Conservation (phyloP, 2,113 vertebrate species). For the Larimichthys crocea region DNA sequence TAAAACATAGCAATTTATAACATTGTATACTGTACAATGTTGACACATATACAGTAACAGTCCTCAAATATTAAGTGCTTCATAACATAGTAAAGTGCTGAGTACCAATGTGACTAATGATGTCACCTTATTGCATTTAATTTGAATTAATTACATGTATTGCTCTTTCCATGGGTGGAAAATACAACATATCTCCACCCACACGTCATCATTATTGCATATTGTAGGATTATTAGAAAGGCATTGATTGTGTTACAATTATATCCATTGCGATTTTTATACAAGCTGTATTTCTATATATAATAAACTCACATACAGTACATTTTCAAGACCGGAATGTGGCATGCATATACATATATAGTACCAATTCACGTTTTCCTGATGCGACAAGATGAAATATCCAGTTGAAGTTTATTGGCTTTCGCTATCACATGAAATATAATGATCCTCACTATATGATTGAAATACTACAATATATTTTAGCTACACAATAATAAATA, state of each 20-base stretch:
- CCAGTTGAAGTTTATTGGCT: constrained; percentile 45
- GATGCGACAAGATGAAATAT: constrained; percentile 24
- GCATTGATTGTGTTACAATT: constrained; percentile 52
- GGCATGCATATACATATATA: constrained; percentile 75
- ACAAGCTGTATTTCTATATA: constrained; percentile 55
- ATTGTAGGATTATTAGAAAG: constrained; percentile 63
- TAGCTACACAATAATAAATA: constrained; percentile 36
- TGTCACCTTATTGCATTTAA: constrained; percentile 63
- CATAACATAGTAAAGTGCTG: constrained; percentile 75
- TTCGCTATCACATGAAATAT: constrained; percentile 44
- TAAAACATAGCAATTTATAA: constrained; percentile 76
- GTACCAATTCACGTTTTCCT: constrained; percentile 32
- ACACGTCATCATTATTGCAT: constrained; percentile 55
- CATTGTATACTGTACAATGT: constrained; percentile 63
- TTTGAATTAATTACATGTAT: constrained; percentile 44
- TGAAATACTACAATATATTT: constrained; percentile 47
- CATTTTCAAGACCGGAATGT: constrained; percentile 60
- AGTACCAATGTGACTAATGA: constrained; percentile 51
- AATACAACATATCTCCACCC: neutral
- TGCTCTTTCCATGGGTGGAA: constrained; percentile 55
- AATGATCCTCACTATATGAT: constrained; percentile 43
- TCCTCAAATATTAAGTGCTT: constrained; percentile 65
- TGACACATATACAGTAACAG: constrained; percentile 76
- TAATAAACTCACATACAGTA: constrained; percentile 64
- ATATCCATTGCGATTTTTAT: constrained; percentile 53